A percentile compares a stretch with the other conserved stretches of the same genome.
These are phyloP conservation scores for Sciurus niger DNA, from an alignment of 2,113 vertebrate species.

Conservation along the genomic window DNA sequence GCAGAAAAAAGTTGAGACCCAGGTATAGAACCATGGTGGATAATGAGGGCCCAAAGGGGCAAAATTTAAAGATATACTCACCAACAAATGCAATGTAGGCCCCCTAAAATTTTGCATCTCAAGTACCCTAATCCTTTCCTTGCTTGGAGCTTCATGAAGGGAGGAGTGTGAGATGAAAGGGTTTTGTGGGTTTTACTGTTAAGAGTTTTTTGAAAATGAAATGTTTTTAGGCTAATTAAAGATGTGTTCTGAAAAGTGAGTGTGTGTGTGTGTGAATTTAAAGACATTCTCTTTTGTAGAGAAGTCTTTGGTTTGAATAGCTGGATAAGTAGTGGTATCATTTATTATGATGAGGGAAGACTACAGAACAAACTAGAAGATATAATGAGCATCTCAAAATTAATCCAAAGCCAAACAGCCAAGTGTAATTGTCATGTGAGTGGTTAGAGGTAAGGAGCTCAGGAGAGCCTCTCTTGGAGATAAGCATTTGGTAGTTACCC, in stretches of 20 bases:
- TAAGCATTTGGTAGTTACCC: background rate
- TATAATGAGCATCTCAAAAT: constrained; percentile 33
- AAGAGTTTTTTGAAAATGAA: background rate
- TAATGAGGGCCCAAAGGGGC: background rate
- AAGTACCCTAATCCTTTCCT: background rate
- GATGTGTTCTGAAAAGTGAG: background rate
- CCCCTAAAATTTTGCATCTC: background rate
- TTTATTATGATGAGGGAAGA: constrained; percentile 3
- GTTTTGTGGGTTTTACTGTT: background rate
- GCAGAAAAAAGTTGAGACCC: background rate
- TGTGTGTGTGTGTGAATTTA: background rate
- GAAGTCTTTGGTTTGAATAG: background rate
- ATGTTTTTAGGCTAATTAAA: background rate
- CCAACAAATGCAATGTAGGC: background rate
- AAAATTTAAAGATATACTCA: constrained; percentile 16
- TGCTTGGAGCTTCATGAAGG: background rate
- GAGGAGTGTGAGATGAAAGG: background rate
- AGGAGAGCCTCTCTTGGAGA: background rate
- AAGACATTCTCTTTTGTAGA: background rate
- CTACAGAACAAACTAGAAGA: constrained; percentile 22
- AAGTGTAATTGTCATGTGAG: background rate
- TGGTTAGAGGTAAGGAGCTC: background rate
- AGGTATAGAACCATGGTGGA: background rate
- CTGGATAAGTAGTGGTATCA: background rate
- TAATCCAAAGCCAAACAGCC: constrained; percentile 11